Base-by-base conservation (phyloP, 2,113 vertebrate genomes). In the Dendrocopos noguchii region DNA sequence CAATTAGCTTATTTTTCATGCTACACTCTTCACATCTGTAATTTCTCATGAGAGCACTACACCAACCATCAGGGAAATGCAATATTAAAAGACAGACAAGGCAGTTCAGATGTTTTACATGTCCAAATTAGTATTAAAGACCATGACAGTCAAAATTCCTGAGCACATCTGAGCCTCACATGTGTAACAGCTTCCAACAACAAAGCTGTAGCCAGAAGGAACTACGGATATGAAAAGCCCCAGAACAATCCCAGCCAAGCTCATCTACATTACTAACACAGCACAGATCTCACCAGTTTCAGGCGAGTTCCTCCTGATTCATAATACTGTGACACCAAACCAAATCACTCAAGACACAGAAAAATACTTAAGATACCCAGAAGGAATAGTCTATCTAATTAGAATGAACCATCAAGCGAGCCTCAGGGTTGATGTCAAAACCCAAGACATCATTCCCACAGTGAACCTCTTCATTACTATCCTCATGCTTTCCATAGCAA, bases 211-310 rank as follows among this genome's bases (percentile, higher is more conserved):
- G 72, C 82, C 87, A 93, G 25, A 71, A 93, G 74, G 28, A 93
- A 93, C 70, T 84, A 92, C 34, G 68, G 88, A 90, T 53, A 88
- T 9, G 28, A 95, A 72, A 93, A 91, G 15, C 46, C 36, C 28
- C 42, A 64, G 12, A 67, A 50, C 36, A 89, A 56, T 8, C 59
- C 9, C n/a, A 82, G 71, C 63, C 67, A 91, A 94, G 13, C 17
- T 80, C 82, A 80, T 92, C 64, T 87, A 47, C 3, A 12, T 83
- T 86, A 85, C 60, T 91, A 77, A 77, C 0, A 2, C 46, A 87
- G 84, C 71, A 83, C n/a, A 59, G 64, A 74, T 70, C 34, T 73
- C 66, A 87, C 20, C 29, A 39, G 89, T 80, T 81, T 91, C 78
- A 82, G n/a, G 29, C 12, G 20, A 87, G 18, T 73, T 73, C 34